These are phyloP conservation scores for Nannoperca australis DNA, from an alignment of 2,797 vertebrate genomes.

Conservation along the genomic window DNA sequence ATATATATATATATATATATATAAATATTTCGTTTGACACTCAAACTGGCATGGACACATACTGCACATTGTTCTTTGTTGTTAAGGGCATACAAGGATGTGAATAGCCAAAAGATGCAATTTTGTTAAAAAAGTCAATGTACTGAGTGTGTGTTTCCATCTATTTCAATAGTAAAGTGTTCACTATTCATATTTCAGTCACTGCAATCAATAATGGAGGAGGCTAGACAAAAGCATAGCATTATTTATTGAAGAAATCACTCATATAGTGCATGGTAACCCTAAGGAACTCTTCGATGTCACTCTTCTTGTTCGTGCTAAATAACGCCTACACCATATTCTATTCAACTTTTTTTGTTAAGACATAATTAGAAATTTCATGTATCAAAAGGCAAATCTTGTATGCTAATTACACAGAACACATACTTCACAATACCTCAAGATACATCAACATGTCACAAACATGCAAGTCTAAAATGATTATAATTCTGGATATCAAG, in stretches of 20 bases:
- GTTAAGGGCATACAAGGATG: constrained; percentile 2
- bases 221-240: constrained; percentile 39
- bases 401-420: neutral
- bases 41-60: neutral
- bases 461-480: neutral
- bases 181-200: constrained; percentile 49
- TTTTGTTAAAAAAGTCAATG: constrained; percentile 55
- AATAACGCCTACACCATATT: neutral
- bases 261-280: constrained; percentile 2
- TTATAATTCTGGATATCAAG: neutral
- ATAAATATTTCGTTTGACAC: neutral
- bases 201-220: constrained; percentile 58
- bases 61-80: constrained; percentile 41
- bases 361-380: neutral
- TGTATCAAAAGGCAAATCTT: neutral
- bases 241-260: constrained; percentile 41
- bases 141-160: constrained; percentile 30
- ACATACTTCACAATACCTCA: neutral
- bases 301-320: neutral
- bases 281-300: neutral
- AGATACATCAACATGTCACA: neutral
- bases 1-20: no score
- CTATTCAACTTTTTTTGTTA: neutral
- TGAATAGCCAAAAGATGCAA: constrained; percentile 49
- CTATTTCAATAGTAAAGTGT: constrained; percentile 15